A percentile compares a stretch with the other conserved stretches of the same genome.
Evolutionary conservation across 2,113 vertebrate species (phyloP).

Genomic region (Percopsis transmontana): DNA sequence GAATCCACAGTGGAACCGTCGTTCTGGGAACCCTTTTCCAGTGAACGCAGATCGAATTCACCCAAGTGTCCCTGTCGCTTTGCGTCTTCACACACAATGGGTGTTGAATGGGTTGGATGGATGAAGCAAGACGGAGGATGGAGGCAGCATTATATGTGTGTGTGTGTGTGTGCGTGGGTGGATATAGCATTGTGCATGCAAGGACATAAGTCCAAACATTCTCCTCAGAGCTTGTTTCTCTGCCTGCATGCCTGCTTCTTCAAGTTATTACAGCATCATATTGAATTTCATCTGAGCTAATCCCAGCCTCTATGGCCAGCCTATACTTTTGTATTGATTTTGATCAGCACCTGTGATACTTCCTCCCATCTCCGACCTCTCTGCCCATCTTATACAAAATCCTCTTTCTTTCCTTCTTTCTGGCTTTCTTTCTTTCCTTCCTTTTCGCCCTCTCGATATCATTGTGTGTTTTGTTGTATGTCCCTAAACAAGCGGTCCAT

Average conservation of each 20-base stretch:
- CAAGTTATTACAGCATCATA: conserved; percentile 32
- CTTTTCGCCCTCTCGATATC: conserved; percentile 5
- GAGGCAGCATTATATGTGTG: not conserved
- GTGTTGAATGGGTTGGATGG: not conserved
- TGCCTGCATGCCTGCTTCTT: not conserved
- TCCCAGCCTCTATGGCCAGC: conserved; percentile 29
- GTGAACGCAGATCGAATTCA: conserved; percentile 27
- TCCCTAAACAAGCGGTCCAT: not conserved
- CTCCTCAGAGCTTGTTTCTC: not conserved
- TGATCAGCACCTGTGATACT: conserved; percentile 44
- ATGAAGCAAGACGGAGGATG: not conserved
- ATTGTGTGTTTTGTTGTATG: conserved; percentile 34
- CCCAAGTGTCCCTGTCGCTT: conserved; percentile 21
- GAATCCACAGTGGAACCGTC: conserved; percentile 38
- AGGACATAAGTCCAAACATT: not conserved
- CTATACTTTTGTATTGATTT: conserved; percentile 62
- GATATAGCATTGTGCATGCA: not conserved
- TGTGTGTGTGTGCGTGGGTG: not conserved
- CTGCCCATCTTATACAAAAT: not conserved
- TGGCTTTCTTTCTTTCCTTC: not conserved
- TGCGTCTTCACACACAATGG: conserved; percentile 19
- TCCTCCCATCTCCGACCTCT: conserved; percentile 10
- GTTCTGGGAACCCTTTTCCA: conserved; percentile 29
- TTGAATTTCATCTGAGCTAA: conserved; percentile 34
- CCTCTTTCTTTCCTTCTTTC: not conserved